Evolutionary conservation across 2,888 invertebrate genomes (phyloP).

Genomic region (Philopedon plagiatum): DNA sequence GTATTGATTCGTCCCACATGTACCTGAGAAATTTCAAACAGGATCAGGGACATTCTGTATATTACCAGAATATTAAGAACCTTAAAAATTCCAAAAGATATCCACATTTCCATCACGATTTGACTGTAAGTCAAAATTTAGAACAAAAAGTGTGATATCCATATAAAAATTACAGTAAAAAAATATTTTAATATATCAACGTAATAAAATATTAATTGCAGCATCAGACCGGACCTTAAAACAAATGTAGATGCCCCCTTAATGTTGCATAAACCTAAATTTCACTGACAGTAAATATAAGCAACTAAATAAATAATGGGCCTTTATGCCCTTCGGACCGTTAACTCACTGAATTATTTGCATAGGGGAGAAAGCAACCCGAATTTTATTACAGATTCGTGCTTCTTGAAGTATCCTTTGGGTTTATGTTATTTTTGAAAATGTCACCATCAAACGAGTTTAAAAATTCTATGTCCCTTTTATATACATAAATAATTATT

Average conservation of each 20-base stretch:
- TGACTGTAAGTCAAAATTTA: too few relatives aligned
- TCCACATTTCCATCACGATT: too few relatives aligned
- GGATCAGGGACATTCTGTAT: too few relatives aligned
- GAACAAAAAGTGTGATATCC: too few relatives aligned
- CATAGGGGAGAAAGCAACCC: background rate
- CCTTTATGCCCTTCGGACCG: background rate
- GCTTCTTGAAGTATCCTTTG: background rate
- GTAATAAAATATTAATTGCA: background rate
- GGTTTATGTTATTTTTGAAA: background rate
- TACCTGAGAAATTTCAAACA: too few relatives aligned
- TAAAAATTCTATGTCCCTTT: background rate
- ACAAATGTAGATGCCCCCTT: background rate
- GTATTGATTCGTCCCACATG: too few relatives aligned
- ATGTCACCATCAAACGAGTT: background rate
- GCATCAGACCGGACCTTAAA: background rate
- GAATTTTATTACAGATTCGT: slow-evolving; percentile 7
- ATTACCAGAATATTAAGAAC: too few relatives aligned
- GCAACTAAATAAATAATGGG: slow-evolving; percentile 8
- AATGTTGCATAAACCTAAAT: background rate
- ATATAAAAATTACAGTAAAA: too few relatives aligned
- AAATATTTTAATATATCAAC: background rate
- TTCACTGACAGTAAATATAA: background rate
- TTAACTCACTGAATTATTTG: slow-evolving; percentile 10
- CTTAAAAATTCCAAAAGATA: too few relatives aligned
- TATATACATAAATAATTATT: background rate